Evolutionary conservation across 2,888 invertebrate species (phyloP), one percentile per base, ranked within the genome.

Genomic region (Pinctada fucata): DNA sequence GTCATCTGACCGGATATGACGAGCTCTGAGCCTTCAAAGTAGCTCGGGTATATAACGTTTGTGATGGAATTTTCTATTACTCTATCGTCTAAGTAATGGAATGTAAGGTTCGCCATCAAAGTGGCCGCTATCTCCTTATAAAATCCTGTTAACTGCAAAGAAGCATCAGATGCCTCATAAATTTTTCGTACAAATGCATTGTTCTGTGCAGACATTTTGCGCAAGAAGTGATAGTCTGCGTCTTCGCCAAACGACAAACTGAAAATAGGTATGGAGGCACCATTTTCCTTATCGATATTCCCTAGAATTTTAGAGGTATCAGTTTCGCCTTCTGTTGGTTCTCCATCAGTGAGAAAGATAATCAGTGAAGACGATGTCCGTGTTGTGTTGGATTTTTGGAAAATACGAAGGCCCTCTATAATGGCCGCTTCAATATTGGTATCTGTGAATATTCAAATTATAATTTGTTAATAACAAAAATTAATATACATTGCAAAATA

Each of bases 191-290:
- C 95, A 92, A 95, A 95, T 3, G 95, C 96, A 67, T 93, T 93
- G 91, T 95, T 96, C 76, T 94, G 94, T n/a, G 95, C 93, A 0
- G 95, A 94, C 68, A 96, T 89, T 89, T 95, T 94, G 87, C 95
- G 94, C 47, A 96, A 91, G 91, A 96, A 95, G 45, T 93, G 93
- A 85, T 94, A 94, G 91, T 96, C 95, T 0, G 95, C 95, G 78
- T 95, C 95, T 79, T 94, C 94, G 0, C 96, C 96, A 88, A 96
- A 96, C 16, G 95, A 95, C 51, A 96, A 93, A 2, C 95, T 94
- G 90, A 95, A 96, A 79, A 96, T 94, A 4, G 89, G 84, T 13
- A 87, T 83, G 3, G 79, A 81, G 0, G 84, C 80, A 3, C 80
- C 83, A 69, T 88, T 88, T 16, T 63, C 66, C 0, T 58, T 64